Conservation (phyloP, 2,888 invertebrate species). For the Apotomis betuletana region DNA sequence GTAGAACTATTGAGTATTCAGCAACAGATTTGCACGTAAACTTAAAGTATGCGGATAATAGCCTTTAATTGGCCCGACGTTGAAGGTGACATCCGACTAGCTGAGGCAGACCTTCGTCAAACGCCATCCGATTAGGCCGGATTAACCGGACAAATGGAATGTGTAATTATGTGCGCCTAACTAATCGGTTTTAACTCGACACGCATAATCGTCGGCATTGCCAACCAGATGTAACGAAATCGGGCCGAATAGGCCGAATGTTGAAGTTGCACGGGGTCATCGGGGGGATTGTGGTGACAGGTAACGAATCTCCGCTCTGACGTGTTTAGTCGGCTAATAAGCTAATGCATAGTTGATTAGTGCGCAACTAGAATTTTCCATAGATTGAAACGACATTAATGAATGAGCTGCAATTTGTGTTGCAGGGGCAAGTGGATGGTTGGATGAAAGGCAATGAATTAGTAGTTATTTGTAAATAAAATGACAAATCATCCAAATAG, state of each 20-base stretch:
- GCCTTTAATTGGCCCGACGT: slow-evolving; percentile 23
- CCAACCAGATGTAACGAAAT: slow-evolving; percentile 29
- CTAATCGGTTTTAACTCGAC: slow-evolving; percentile 41
- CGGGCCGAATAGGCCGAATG: slow-evolving; percentile 1
- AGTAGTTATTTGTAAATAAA: too few relatives aligned
- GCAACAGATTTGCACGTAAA: background rate
- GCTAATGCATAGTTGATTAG: slow-evolving; percentile 14
- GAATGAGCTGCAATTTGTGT: background rate
- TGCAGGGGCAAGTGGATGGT: too few relatives aligned
- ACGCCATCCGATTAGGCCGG: slow-evolving; percentile 70
- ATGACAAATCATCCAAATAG: too few relatives aligned
- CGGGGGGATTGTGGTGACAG: slow-evolving; percentile 13
- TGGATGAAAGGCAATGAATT: too few relatives aligned
- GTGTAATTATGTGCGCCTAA: slow-evolving; percentile 75
- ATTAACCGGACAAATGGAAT: slow-evolving; percentile 80
- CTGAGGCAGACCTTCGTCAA: slow-evolving; percentile 70
- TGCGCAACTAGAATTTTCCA: background rate
- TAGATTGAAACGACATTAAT: background rate
- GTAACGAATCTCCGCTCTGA: slow-evolving; percentile 9
- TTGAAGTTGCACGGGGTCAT: slow-evolving; percentile 12
- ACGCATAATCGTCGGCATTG: slow-evolving; percentile 33
- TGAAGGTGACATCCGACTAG: slow-evolving; percentile 39
- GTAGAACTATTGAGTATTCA: background rate
- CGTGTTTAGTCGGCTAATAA: slow-evolving; percentile 12
- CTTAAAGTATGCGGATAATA: slow-evolving; percentile 32